Percentiles rank a stretch among this genome's conserved stretches.
phyloP scores from a whole-genome alignment of 2,888 invertebrate genomes.

The Uropetala carovei region DNA sequence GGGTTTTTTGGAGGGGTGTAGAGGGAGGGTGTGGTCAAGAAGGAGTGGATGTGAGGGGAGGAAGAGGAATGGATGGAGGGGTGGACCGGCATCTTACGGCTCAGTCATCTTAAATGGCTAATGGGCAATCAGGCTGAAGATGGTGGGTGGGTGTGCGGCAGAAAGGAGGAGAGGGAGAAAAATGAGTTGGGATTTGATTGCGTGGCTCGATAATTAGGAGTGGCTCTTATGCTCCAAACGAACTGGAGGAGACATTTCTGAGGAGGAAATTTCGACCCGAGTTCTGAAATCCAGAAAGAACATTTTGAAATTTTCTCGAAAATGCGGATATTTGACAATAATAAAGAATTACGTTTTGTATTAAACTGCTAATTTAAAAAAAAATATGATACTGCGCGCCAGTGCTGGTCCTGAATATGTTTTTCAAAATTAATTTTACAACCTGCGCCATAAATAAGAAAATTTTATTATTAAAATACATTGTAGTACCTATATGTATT shows the following conservation, averaged over 20 bases:
- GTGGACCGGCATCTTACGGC: slow-evolving; percentile 45
- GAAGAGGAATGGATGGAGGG: background rate
- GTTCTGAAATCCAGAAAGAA: background rate
- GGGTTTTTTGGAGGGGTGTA: background rate
- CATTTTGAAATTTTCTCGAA: background rate
- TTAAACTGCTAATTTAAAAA: too few species aligned
- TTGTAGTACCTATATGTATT: too few species aligned
- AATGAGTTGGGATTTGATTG: slow-evolving; percentile 63
- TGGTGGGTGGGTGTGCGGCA: slow-evolving; percentile 1
- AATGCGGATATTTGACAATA: too few species aligned
- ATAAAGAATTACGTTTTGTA: too few species aligned
- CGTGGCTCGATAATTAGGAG: slow-evolving; percentile 59
- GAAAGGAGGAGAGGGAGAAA: slow-evolving; percentile 23
- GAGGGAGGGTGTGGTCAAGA: slow-evolving; percentile 27
- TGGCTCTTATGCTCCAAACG: slow-evolving; percentile 38
- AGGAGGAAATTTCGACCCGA: background rate
- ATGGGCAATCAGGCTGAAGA: slow-evolving; percentile 64
- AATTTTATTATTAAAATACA: too few species aligned
- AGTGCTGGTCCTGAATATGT: too few species aligned
- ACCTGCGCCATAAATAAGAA: too few species aligned
- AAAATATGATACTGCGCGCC: too few species aligned
- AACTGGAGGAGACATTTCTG: slow-evolving; percentile 26
- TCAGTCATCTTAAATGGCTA: slow-evolving; percentile 64
- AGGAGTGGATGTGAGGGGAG: background rate
- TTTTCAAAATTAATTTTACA: too few species aligned